phyloP scores from a whole-genome alignment of 2,113 vertebrate genomes.

The Pseudopodoces humilis region DNA sequence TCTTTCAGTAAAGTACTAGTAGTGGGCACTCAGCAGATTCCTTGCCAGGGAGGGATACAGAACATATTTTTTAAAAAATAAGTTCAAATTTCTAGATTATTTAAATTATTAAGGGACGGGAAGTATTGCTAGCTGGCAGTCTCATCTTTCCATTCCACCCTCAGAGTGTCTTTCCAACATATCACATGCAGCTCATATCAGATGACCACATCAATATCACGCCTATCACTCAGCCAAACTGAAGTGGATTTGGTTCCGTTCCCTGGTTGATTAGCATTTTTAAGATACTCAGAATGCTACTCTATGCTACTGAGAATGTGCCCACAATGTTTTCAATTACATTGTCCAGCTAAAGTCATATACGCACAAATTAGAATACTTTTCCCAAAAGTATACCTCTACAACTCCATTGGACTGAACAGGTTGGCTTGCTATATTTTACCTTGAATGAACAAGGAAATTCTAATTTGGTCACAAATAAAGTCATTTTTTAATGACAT shows the following conservation, averaged over 20 bases:
- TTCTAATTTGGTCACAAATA: background rate
- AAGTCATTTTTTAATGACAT: background rate
- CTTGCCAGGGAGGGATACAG: background rate
- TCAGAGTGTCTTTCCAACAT: background rate
- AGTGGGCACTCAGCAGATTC: background rate
- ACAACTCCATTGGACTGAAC: background rate
- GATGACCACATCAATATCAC: background rate
- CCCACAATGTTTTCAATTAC: background rate
- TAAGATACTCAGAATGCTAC: background rate
- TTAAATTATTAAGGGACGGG: background rate
- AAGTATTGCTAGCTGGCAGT: background rate
- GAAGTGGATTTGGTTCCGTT: background rate
- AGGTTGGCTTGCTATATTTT: background rate
- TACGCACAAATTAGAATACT: background rate
- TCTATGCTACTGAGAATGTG: background rate
- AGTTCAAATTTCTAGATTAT: background rate
- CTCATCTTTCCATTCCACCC: background rate
- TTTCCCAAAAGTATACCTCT: background rate
- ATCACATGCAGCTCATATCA: rapidly evolving
- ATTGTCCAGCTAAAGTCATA: background rate
- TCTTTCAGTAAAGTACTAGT: background rate
- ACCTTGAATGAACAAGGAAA: background rate
- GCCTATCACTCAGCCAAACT: background rate
- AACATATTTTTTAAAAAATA: background rate
- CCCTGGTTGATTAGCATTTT: background rate